These are phyloP conservation scores for Orthonevra nobilis DNA, from an alignment of 2,888 invertebrate genomes.

Conservation along the genomic window DNA sequence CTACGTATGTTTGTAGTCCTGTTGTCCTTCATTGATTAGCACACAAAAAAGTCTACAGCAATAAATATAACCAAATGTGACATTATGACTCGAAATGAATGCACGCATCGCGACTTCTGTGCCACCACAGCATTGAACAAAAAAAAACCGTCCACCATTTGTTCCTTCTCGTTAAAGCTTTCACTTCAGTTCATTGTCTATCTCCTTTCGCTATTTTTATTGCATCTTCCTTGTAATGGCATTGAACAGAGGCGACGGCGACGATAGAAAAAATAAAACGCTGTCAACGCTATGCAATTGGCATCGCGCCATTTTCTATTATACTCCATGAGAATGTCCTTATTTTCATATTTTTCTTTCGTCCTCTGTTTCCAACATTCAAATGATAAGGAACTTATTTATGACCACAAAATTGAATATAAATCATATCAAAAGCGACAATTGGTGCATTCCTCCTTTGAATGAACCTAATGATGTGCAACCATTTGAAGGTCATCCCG, in stretches of 20 bases:
- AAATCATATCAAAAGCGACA: constrained; percentile 67
- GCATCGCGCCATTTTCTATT: constrained; percentile 68
- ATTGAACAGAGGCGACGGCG: constrained; percentile 43
- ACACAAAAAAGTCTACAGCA: too few relatives aligned
- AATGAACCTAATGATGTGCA: constrained; percentile 53
- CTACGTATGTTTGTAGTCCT: too few relatives aligned
- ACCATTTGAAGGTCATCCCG: constrained; percentile 59
- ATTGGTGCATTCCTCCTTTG: constrained; percentile 45
- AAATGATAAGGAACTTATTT: constrained; percentile 69
- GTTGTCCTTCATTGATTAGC: too few relatives aligned
- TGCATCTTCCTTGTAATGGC: constrained; percentile 35
- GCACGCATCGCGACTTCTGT: too few relatives aligned
- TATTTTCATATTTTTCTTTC: constrained; percentile 51
- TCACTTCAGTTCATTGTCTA: constrained; percentile 40
- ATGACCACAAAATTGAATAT: constrained; percentile 69
- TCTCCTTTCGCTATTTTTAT: constrained; percentile 16
- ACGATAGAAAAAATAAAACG: background rate
- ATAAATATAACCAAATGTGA: too few relatives aligned
- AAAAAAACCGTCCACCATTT: too few relatives aligned
- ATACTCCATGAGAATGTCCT: constrained; percentile 51
- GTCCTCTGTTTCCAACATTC: constrained; percentile 66
- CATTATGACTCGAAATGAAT: too few relatives aligned
- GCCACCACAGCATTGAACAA: too few relatives aligned
- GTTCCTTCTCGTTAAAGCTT: too few relatives aligned
- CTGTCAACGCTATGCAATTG: constrained; percentile 58